Evolutionary conservation across 2,888 invertebrate genomes (phyloP), one percentile per base, ranked within the genome.

Genomic region (Pseudococcus jackbeardsleyi): DNA sequence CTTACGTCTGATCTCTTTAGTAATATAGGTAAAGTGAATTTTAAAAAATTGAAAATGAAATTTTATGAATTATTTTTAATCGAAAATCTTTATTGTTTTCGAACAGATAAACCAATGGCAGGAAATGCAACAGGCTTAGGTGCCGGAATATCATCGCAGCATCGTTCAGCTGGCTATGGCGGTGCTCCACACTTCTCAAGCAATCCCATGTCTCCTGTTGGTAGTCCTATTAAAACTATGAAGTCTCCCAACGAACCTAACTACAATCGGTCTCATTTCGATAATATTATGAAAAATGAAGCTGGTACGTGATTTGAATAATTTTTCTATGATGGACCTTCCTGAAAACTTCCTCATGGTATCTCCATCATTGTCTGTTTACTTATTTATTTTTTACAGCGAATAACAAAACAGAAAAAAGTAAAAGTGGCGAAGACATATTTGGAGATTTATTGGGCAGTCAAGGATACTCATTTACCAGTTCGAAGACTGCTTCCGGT

Each of bases 361-460:
- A 33, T 79, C 8, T 48, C n/a, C 6, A 19, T 84, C n/a, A n/a
- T n/a, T n/a, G n/a, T 48, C 48, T 17, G 17, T 33, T 84, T 9
- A n/a, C n/a, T n/a, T n/a, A n/a, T n/a, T n/a, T n/a, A n/a, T 48
- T 84, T 84, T 84, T 46, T 46, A 15, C 33, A 79, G 79, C 79
- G n/a, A 59, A 59, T n/a, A 19, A 19, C 15, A 85, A 90, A 89
- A 88, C 90, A 89, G 46, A 88, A 89, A 90, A 90, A 46, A 82
- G 88, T 59, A 88, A 88, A 82, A 88, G 89, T 19, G 87, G 86
- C 19, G 89, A 89, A 11, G 96, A 98, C 91, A 95, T 97, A 42
- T 98, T 98, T 92, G 97, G 96, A 26, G 98, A 98, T 91, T 93
- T 98, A 22, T 93, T 98, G 12, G 98, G 98, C 17, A 96, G 95